Evolutionary conservation across 2,888 invertebrate genomes (phyloP).

Genomic region (Seira sanloemensis): DNA sequence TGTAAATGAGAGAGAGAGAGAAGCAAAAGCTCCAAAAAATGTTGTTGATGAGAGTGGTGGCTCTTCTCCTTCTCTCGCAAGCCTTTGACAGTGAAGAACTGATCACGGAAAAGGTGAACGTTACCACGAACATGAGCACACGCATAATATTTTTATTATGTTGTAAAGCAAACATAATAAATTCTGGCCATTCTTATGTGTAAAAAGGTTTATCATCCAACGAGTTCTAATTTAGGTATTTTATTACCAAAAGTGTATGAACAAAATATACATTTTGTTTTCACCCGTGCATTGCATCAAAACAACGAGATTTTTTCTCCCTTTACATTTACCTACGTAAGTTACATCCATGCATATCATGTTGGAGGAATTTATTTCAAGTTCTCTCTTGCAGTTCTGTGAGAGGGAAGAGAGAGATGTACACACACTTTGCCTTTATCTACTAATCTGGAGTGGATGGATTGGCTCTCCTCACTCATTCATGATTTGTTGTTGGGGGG

Average conservation of each 20-base stretch:
- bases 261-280: slow-evolving; percentile 4
- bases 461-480: slow-evolving; percentile 24
- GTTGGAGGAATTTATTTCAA: neutral
- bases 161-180: neutral
- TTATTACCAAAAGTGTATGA: neutral
- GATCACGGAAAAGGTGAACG: too few relatives aligned
- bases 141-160: slow-evolving; percentile 1
- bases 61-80: too few relatives aligned
- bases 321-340: too few relatives aligned
- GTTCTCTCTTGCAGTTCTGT: neutral
- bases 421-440: neutral
- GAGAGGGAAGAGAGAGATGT: neutral
- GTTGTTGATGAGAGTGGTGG: too few relatives aligned
- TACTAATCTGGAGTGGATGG: slow-evolving; percentile 1
- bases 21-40: too few relatives aligned
- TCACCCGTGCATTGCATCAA: neutral
- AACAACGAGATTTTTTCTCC: neutral
- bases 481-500: slow-evolving; percentile 39
- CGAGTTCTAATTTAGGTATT: neutral
- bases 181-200: neutral
- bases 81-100: too few relatives aligned
- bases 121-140: too few relatives aligned
- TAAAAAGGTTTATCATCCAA: neutral
- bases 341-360: too few relatives aligned
- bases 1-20: too few relatives aligned